Evolutionary conservation across 2,113 vertebrate species (phyloP), one percentile per base, ranked within the genome.

Genomic region (Pica pica): DNA sequence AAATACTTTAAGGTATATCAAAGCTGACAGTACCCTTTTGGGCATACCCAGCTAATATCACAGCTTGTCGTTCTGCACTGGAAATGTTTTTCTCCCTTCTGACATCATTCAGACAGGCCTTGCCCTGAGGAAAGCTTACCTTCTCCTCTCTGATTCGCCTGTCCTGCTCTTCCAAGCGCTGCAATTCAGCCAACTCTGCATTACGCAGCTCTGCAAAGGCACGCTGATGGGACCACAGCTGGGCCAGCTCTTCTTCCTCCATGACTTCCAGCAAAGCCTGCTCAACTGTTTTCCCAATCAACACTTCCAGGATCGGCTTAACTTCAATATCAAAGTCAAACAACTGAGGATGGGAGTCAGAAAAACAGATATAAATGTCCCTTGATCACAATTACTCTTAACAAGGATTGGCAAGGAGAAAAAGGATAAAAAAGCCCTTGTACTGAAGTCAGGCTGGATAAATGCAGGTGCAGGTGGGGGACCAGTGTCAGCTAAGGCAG

Each of bases 311-410:
- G 59, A 99, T 80, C 0, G 99, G 98, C 88, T 98, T 98, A 67
- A 99, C 99, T 98, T 99, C 99, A 79, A 98, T n/a, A 21, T 99
- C 98, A 97, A 99, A 99, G 96, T 99, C 98, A 98, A 99, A 99
- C 64, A 99, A 94, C 99, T 99, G 97, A 92, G 69, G 91, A 93
- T 85, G 31, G 49, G 92, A 59, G 79, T n/a, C 74, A 88, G 35
- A 41, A 30, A 92, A 92, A 96, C 10, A 83, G 35, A 87, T 37
- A 77, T 26, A 57, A 92, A 47, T 13, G 19, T 30, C 46, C 18
- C 24, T 26, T 37, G 21, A 44, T 85, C 39, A 65, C 49, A 47
- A 9, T 20, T 61, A 41, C n/a, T 47, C 42, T 53, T 53, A 65
- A 67, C 8, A 61, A 31, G 15, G 15, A 27, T 24, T 67, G 37